A percentile compares a stretch with the other conserved stretches of the same genome.
Conservation (phyloP, 2,888 invertebrate species). For the Saturnia japonica region DNA sequence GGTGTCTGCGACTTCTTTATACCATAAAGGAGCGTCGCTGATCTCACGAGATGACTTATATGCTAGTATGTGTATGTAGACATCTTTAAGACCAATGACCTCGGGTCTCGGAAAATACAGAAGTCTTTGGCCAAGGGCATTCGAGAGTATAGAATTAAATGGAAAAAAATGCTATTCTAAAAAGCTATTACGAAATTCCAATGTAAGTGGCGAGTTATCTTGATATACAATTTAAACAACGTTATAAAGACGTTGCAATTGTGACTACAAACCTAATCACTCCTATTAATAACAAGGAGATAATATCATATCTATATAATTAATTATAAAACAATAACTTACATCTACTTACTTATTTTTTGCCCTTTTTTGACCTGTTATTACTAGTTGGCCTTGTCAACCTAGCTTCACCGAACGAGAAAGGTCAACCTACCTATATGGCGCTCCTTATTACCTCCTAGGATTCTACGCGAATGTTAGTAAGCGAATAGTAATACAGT, state of each 20-base stretch:
- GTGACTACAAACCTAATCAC: background rate
- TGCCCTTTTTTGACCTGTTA: background rate
- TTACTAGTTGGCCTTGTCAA: background rate
- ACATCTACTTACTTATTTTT: background rate
- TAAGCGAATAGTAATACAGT: background rate
- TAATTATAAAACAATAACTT: background rate
- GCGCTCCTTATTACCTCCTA: background rate
- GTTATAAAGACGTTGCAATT: background rate
- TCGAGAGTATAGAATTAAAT: background rate
- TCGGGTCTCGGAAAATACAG: conserved; percentile 28
- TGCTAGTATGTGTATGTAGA: conserved; percentile 19
- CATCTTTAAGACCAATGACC: conserved; percentile 32
- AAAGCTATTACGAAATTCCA: no score
- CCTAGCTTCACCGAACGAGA: background rate
- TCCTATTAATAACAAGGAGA: background rate
- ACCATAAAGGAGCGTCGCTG: conserved; percentile 38
- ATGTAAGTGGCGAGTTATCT: no score
- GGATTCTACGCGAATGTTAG: background rate
- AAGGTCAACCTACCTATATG: background rate
- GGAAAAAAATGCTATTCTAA: background rate
- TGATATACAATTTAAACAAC: background rate
- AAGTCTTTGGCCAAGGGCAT: conserved; percentile 31
- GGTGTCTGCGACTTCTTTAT: conserved; percentile 16
- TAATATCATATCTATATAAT: background rate
- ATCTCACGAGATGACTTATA: conserved; percentile 42